Percentiles rank a stretch among this genome's conserved stretches.
Evolutionary conservation across 2,113 vertebrate species (phyloP).

Genomic region (Spizaetus ornatus): DNA sequence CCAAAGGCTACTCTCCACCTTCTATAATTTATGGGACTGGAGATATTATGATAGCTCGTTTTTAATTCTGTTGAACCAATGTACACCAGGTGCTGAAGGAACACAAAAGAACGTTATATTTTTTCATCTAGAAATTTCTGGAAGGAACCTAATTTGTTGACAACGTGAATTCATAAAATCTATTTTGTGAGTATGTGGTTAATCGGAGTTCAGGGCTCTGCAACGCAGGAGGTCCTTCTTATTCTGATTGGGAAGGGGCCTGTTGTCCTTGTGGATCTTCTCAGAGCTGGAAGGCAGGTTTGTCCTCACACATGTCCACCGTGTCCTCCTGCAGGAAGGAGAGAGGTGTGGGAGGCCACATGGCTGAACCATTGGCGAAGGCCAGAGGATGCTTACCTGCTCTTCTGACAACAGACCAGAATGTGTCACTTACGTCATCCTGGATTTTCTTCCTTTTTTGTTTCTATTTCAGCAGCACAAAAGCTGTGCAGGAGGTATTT

Average conservation of each 20-base stretch:
- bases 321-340: background rate
- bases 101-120: accelerated
- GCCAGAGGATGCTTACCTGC: background rate
- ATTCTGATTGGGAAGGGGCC: background rate
- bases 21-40: background rate
- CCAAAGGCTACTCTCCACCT: background rate
- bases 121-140: background rate
- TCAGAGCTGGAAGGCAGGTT: background rate
- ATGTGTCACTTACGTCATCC: background rate
- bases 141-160: background rate
- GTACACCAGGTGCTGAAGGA: background rate
- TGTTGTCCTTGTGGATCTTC: background rate
- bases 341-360: background rate
- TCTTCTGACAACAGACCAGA: background rate
- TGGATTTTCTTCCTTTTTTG: background rate
- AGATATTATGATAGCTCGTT: background rate
- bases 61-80: background rate
- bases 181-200: accelerated
- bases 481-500: background rate
- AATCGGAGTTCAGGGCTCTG: background rate
- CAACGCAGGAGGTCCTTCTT: background rate
- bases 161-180: background rate
- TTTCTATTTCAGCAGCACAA: background rate
- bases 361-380: accelerated
- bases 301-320: background rate